These are phyloP conservation scores for Oxyruncus cristatus DNA, from an alignment of 2,113 vertebrate species.

Conservation along the genomic window DNA sequence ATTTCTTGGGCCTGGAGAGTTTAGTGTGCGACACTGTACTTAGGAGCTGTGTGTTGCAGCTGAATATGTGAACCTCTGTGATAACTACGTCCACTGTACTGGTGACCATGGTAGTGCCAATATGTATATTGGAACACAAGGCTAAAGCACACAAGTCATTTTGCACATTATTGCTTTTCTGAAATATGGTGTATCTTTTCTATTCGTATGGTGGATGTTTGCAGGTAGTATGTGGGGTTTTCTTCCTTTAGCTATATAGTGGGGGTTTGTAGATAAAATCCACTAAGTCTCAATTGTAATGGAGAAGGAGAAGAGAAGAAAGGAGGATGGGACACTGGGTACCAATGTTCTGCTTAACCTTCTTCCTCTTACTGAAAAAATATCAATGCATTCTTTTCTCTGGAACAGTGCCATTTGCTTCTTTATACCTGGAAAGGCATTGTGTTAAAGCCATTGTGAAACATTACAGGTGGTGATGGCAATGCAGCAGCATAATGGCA, in stretches of 20 bases:
- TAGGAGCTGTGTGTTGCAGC: not conserved
- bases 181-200: not conserved
- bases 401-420: not conserved
- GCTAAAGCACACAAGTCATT: not conserved
- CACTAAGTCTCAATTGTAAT: not conserved
- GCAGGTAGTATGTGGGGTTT: not conserved
- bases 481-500: not conserved
- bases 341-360: not conserved
- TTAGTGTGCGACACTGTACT: not conserved
- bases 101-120: not conserved
- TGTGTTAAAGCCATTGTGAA: not conserved
- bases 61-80: not conserved
- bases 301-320: not conserved
- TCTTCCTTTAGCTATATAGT: not conserved
- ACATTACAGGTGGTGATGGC: not conserved
- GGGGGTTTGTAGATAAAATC: not conserved
- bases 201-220: not conserved
- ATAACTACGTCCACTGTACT: accelerated
- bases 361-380: not conserved
- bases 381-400: not conserved
- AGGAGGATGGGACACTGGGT: not conserved
- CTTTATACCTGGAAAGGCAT: not conserved
- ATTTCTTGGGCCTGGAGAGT: not conserved
- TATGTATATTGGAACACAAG: not conserved
- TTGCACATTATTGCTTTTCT: not conserved